Evolutionary conservation across 1,140 invertebrate genomes (phyloP), one percentile per base, ranked within the genome.

Genomic region (Drosophila triauraria): DNA sequence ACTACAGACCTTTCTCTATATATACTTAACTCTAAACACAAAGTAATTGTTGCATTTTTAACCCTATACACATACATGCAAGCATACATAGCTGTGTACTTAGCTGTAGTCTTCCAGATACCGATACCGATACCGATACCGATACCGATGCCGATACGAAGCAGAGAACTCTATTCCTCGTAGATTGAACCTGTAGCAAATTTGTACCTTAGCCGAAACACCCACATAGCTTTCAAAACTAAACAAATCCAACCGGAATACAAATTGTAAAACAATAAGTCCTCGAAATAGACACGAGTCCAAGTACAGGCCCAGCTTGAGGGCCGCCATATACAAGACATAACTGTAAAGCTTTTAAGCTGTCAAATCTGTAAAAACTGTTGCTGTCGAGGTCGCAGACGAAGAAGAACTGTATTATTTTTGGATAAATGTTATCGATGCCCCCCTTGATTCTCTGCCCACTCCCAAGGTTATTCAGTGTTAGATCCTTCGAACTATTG

Each of bases 141-240:
- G 54, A 62, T 53, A 57, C 27, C 58, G 35, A 61, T 25, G 51
- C 25, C 42, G 23, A 75, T 9, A 56, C 15, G 44, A 48, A 57
- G 67, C 47, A 65, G 53, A 59, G 35, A 64, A 56, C 46, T 60
- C 54, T 72, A 69, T 72, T 74, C 38, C 53, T 75, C 62, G 70
- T 64, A 69, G 85, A 85, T 64, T 64, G 62, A 75, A 87, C 81
- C 84, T 83, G 84, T 87, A 87, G 84, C 58, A 83, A 87, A 87
- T 88, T 80, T 87, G 84, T 87, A 87, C 83, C 83, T 87, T 87
- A 87, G 84, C 83, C 76, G 71, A 87, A 87, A 82, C 57, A 87
- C 70, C 80, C 75, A 67, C 54, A 57, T 53, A 87, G 83, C 84
- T 87, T 88, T 87, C 72, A 77, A 76, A 65, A 65, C 40, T 27